phyloP scores from a whole-genome alignment of 2,113 vertebrate genomes.

The Trematomus loennbergii region DNA sequence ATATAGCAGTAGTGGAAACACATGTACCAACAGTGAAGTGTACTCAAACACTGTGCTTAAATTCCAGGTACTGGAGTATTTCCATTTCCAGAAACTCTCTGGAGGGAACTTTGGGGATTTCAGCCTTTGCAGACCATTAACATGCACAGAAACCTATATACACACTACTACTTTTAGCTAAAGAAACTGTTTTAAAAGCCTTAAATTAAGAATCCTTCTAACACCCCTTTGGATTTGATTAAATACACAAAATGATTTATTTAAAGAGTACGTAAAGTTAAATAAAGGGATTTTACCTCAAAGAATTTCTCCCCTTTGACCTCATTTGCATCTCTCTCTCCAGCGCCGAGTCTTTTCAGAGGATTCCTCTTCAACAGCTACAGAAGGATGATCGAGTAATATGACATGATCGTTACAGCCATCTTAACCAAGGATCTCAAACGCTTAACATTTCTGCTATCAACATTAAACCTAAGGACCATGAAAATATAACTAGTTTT shows the following conservation, averaged over 20 bases:
- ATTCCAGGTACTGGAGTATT: neutral
- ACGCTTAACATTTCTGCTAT: neutral
- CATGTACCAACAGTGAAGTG: no score
- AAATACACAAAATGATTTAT: neutral
- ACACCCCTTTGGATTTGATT: neutral
- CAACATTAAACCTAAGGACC: neutral
- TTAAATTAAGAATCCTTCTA: neutral
- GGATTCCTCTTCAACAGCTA: slow-evolving; percentile 94
- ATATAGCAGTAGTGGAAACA: neutral
- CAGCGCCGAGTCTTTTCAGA: slow-evolving; percentile 90
- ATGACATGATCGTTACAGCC: neutral
- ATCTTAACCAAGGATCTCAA: neutral
- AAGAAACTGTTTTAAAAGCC: no score
- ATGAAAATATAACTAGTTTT: neutral
- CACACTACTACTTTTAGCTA: no score
- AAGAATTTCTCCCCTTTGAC: slow-evolving; percentile 94
- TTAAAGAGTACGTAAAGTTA: neutral
- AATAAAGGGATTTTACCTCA: slow-evolving; percentile 78
- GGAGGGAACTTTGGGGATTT: no score
- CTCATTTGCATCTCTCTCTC: slow-evolving; percentile 91
- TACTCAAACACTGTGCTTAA: no score
- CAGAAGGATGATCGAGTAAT: neutral
- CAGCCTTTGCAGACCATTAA: no score
- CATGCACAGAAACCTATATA: no score
- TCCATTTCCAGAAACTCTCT: no score